A percentile compares a stretch with the other conserved stretches of the same genome.
Evolutionary conservation across 1,140 invertebrate genomes (phyloP).

Genomic region (Papilio aristodemus): DNA sequence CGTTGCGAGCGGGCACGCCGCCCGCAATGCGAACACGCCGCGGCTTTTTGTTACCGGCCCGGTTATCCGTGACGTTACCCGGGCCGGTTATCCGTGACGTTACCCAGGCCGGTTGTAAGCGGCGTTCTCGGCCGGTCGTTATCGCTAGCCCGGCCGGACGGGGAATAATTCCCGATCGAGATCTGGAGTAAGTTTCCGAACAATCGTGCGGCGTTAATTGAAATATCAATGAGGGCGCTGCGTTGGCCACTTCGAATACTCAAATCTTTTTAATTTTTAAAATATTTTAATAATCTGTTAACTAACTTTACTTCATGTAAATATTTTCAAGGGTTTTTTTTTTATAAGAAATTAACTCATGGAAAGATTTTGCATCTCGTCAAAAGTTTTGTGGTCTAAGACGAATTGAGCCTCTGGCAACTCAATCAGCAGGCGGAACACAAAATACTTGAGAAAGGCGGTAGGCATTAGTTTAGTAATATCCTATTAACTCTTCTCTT

Average conservation of each 20-base stretch:
- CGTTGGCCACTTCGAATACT: background rate
- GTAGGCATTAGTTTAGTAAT: too few species aligned
- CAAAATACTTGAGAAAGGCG: too few species aligned
- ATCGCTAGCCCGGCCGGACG: slow-evolving; percentile 3
- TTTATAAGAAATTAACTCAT: too few species aligned
- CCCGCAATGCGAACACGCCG: slow-evolving; percentile 70
- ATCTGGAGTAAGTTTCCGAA: slow-evolving; percentile 22
- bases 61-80: slow-evolving; percentile 22
- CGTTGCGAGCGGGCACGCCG: slow-evolving; percentile 62
- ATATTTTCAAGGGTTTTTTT: too few species aligned
- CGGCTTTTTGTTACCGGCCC: slow-evolving; percentile 51
- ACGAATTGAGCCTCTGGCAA: too few species aligned
- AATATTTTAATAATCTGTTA: background rate
- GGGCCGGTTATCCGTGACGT: slow-evolving; percentile 30
- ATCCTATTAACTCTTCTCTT: too few species aligned
- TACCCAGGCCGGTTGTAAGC: slow-evolving; percentile 27
- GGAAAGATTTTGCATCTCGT: too few species aligned
- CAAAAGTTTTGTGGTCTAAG: too few species aligned
- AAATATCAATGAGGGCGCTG: background rate
- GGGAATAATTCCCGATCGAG: background rate
- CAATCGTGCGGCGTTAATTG: slow-evolving; percentile 15
- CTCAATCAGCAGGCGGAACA: too few species aligned
- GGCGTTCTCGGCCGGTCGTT: background rate
- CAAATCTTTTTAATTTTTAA: background rate
- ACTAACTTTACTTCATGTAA: background rate